Base-by-base conservation (phyloP, 2,113 vertebrate species). In the Ciconia stormi region DNA sequence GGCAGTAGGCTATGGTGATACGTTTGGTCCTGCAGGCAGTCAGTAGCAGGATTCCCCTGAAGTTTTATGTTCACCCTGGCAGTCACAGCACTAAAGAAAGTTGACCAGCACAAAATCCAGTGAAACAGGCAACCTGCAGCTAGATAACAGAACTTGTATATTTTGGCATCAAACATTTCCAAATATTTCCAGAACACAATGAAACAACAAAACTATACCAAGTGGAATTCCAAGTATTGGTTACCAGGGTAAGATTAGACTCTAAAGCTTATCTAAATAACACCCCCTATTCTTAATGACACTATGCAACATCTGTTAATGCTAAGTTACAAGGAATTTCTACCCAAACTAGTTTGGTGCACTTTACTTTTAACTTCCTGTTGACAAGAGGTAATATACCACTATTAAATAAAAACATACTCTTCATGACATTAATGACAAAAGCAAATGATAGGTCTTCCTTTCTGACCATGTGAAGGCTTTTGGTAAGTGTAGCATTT, bases 181-280 rank as follows among this genome's bases (percentile, higher is more conserved):
- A 80, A 59, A 1, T 89, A 69, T 89, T 96, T 95, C 82, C 94
- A 97, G 86, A 97, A 94, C 47, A 87, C 25, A 74, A 13, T 53
- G 58, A 82, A 94, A 86, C 13, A 91, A 83, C 25, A 92, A 65
- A 90, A 58, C 65, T 55, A 71, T n/a, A 87, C 22, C 47, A 86
- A 58, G 16, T 50, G 16, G 38, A 78, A 95, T 70, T 88, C 38
- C 47, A 92, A 89, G 59, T 27, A 46, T 50, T 84, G 29, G 78
- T 58, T 82, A 73, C 27, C 32, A 79, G 25, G 34, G n/a, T 58
- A 76, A 82, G 72, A 89, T 84, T 77, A 95, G 82, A 76, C 67
- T 83, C 79, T 69, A 42, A 83, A 83, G 66, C 26, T 93, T 82
- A 91, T n/a, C 72, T 89, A 85, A 92, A 58, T 82, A 91, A 92